phyloP scores from a whole-genome alignment of 1,140 invertebrate genomes.

The Steinernema feltiae region DNA sequence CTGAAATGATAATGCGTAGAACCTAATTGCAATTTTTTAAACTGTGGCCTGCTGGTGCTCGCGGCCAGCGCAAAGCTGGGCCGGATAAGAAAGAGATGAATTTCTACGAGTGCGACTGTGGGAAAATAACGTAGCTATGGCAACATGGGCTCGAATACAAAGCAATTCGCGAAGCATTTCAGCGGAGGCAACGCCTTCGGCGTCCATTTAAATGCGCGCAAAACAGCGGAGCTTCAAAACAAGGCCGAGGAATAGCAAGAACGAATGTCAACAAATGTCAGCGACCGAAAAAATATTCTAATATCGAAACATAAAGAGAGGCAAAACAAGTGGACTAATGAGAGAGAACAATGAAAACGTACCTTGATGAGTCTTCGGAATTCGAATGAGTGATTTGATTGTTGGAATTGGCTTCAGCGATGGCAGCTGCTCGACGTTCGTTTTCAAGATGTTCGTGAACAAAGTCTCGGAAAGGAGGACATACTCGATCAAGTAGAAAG shows the following conservation, averaged over 20 bases:
- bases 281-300: too few relatives aligned
- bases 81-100: neutral
- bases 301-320: too few relatives aligned
- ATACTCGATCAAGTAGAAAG: conserved; percentile 73
- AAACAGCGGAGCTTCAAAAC: neutral
- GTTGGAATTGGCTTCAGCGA: conserved; percentile 19
- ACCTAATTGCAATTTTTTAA: too few relatives aligned
- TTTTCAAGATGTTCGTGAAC: conserved; percentile 75
- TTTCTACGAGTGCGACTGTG: neutral
- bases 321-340: neutral
- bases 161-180: too few relatives aligned
- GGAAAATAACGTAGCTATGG: neutral
- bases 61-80: too few relatives aligned
- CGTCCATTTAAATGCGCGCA: conserved; percentile 14
- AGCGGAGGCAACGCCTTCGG: too few relatives aligned
- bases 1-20: too few relatives aligned
- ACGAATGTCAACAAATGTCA: too few relatives aligned
- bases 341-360: neutral
- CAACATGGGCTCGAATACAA: too few relatives aligned
- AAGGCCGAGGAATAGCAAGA: neutral
- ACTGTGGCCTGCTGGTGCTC: too few relatives aligned
- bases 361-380: conserved; percentile 18
- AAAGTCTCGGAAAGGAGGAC: conserved; percentile 80
- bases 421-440: conserved; percentile 61
- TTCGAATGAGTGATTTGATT: conserved; percentile 14